These are phyloP conservation scores for Fistularia commersonii DNA, from an alignment of 2,797 vertebrate genomes.

Conservation along the genomic window DNA sequence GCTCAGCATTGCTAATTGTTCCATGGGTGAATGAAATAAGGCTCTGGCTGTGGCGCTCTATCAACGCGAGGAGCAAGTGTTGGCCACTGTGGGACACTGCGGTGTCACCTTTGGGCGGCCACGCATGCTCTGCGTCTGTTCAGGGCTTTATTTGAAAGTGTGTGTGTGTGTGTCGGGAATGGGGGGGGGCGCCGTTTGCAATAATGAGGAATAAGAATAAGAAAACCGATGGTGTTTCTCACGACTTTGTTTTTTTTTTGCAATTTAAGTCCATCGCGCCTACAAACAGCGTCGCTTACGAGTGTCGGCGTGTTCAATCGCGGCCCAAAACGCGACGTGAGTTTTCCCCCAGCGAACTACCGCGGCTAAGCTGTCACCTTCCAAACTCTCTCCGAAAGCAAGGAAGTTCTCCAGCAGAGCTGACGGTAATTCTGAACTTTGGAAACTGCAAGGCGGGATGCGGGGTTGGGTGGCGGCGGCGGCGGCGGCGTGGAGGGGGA, in stretches of 20 bases:
- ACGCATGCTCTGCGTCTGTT: slow-evolving; percentile 12
- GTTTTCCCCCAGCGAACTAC: slow-evolving; percentile 59
- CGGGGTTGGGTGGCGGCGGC: too few species aligned
- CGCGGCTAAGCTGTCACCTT: slow-evolving; percentile 59
- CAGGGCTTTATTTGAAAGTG: slow-evolving; percentile 22
- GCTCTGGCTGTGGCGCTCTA: slow-evolving; percentile 66
- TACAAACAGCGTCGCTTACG: slow-evolving; percentile 57
- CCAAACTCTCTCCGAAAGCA: slow-evolving; percentile 60
- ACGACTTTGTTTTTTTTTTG: too few species aligned
- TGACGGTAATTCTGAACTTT: slow-evolving; percentile 77
- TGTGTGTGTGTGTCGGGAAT: not conserved
- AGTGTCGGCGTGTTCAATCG: slow-evolving; percentile 53
- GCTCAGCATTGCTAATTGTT: slow-evolving; percentile 81
- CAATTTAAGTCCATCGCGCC: slow-evolving; percentile 44
- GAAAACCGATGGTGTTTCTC: slow-evolving; percentile 17
- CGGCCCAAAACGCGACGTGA: slow-evolving; percentile 62
- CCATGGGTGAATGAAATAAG: slow-evolving; percentile 70
- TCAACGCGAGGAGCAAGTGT: slow-evolving; percentile 58
- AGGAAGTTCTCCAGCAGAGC: slow-evolving; percentile 70
- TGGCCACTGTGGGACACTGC: slow-evolving; percentile 33
- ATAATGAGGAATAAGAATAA: too few species aligned
- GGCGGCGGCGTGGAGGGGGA: slow-evolving; percentile 50
- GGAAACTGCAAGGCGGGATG: slow-evolving; percentile 67
- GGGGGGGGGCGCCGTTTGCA: too few species aligned
- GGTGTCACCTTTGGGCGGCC: slow-evolving; percentile 58